A percentile compares a stretch with the other conserved stretches of the same genome.
phyloP scores from a whole-genome alignment of 2,113 vertebrate species.

The Sturnus vulgaris region DNA sequence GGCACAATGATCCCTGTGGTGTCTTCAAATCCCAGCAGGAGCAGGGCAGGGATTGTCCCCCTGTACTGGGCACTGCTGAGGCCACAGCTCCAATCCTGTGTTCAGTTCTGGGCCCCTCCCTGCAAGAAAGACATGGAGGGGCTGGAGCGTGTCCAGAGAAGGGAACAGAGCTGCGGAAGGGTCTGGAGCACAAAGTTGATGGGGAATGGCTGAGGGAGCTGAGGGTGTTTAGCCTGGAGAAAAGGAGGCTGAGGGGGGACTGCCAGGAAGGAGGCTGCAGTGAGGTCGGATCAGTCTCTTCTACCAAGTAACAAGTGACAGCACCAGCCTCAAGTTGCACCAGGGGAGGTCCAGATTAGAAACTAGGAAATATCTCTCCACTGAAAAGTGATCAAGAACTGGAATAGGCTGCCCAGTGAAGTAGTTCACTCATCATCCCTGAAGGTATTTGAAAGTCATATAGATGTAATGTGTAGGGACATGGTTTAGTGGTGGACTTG shows the following conservation, averaged over 20 bases:
- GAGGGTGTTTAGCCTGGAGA: not conserved
- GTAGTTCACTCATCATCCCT: not conserved
- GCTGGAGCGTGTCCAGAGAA: not conserved
- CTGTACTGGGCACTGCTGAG: not conserved
- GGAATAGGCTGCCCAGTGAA: not conserved
- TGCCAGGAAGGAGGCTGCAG: not conserved
- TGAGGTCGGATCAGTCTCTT: not conserved
- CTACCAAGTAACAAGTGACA: not conserved
- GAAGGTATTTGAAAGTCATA: not conserved
- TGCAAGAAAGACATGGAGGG: not conserved
- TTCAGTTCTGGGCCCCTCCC: not conserved
- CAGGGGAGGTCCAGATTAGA: not conserved
- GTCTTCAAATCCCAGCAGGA: not conserved
- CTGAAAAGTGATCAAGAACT: not conserved
- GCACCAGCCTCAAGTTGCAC: not conserved
- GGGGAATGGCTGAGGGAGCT: too few relatives aligned
- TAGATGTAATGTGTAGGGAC: not conserved
- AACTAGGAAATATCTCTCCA: not conserved
- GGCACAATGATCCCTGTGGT: not conserved
- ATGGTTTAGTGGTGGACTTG: not conserved
- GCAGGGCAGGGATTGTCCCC: not conserved
- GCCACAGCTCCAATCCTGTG: fast-evolving
- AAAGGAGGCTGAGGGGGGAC: not conserved
- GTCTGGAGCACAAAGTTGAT: not conserved
- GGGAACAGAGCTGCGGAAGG: fast-evolving